Evolutionary conservation across 1,140 invertebrate genomes (phyloP), one percentile per base, ranked within the genome.

Genomic region (Aphis gossypii): DNA sequence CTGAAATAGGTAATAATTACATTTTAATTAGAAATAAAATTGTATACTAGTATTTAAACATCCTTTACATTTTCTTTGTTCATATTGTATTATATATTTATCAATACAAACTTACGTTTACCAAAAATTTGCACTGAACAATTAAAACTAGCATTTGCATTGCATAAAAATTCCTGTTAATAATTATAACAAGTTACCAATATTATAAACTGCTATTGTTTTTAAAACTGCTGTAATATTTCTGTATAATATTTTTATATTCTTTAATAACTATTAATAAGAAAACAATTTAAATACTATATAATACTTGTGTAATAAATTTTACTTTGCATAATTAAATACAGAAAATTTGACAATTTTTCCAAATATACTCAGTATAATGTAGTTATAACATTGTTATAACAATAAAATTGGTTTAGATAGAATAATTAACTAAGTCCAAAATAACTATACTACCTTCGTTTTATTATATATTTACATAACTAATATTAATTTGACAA

Each of bases 1-100:
- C 92, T 93, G 92, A 93, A 93, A 93, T 54, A 41, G 38, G 38
- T 41, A 2, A 91, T 60, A 41, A 91, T 46, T 20, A 76, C 20
- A n/a, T 21, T 48, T 46, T 5, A 6, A 48, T 46, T 1, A 60
- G 56, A 60, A 68, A 68, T n/a, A n/a, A n/a, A 35, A 76, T 20
- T 35, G 14, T n/a, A 30, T n/a, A 76, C 14, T 76, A 76, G 14
- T 76, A 76, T 76, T 18, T 76, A 68, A 68, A 68, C 9, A 14
- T n/a, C 11, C 9, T 68, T 76, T 76, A 4, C 60, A 6, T 76
- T 54, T 54, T 23, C 4, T 54, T 23, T 76, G 4, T 76, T 76
- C 60, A 11, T 76, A 76, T n/a, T 76, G 5, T 76, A n/a, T 76
- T 14, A 76, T 76, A n/a, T 76, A 76, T 76, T 76, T n/a, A 68